These are phyloP conservation scores for Drosophila borborema DNA, from an alignment of 2,888 invertebrate species.

Conservation along the genomic window DNA sequence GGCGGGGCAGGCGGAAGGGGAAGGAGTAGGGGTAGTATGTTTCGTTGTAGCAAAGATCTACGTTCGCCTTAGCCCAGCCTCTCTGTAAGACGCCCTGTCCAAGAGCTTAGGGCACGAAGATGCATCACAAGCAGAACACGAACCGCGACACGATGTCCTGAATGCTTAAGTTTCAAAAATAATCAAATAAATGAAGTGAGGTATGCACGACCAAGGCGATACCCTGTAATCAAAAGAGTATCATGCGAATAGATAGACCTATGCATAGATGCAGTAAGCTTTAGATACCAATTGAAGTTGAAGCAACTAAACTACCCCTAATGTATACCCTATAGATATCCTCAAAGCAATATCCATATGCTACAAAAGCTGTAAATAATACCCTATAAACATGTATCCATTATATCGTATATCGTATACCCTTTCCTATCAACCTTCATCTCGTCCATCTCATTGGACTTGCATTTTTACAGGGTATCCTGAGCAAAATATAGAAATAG, in stretches of 20 bases:
- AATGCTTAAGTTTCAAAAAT: conserved; percentile 70
- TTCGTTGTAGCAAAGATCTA: conserved; percentile 15
- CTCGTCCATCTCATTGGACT: background rate
- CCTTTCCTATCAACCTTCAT: background rate
- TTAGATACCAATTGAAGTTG: background rate
- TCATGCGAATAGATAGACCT: no score
- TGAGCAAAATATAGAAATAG: conserved; percentile 28
- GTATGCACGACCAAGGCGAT: background rate
- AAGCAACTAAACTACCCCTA: no score
- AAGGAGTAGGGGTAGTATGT: background rate
- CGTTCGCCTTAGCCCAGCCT: conserved; percentile 1
- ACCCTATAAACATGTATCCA: background rate
- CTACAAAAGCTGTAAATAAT: no score
- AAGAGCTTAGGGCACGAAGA: conserved; percentile 24
- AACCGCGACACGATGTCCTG: conserved; percentile 73
- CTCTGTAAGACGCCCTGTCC: background rate
- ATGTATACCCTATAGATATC: background rate
- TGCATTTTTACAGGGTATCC: conserved; percentile 9
- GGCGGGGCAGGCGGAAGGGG: background rate
- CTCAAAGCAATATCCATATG: background rate
- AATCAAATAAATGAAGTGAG: conserved; percentile 4
- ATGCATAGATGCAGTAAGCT: background rate
- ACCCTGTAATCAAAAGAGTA: background rate
- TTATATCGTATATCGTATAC: no score
- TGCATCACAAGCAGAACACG: conserved; percentile 46